Base-by-base conservation (phyloP, 2,797 vertebrate species). In the Craterocephalus amniculus region DNA sequence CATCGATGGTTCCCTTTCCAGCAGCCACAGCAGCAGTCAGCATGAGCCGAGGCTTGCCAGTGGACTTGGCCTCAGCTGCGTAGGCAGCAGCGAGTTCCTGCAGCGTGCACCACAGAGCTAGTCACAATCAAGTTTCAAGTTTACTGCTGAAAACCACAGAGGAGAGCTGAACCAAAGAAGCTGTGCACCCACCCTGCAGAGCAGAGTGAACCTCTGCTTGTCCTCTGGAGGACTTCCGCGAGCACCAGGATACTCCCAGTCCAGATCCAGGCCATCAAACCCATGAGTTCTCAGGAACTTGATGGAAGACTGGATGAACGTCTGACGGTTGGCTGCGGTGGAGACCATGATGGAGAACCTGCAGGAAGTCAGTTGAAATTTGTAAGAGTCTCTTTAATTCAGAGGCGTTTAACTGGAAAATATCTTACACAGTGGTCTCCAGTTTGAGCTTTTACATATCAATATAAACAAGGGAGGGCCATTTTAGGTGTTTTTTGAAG, bases 221-320 rank as follows among this genome's bases (percentile, higher is more conserved):
- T 96, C 95, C 58, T 71, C 69, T 1, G 27, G 58, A 6, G 93
- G 95, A 70, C 95, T 96, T 58, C 95, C 95, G 72, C 94, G 80
- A 3, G 91, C 35, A 38, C 93, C 95, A 11, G 95, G 96, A 76
- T 95, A 96, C 80, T 95, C 88, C 93, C 95, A 96, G 86, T 95
- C 95, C 61, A 96, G 81, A 57, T 96, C 95, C 55, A 96, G 87
- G 0, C 95, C 95, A 27, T 96, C 94, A 55, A 96, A 96, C 4
- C 79, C 82, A 11, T 94, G 72, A 4, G 4, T 65, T 65, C 95
- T 90, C 72, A 96, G 88, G 83, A 95, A 88, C 2, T 1, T 57
- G 52, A 94, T 87, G 1, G 91, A 88, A 0, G 95, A 96, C 58
- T 78, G 78, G 74, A 95, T 94, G 66, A 96, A 96, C 2, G 1